Conservation (phyloP, 2,113 vertebrate genomes). For the Myotis brandtii region DNA sequence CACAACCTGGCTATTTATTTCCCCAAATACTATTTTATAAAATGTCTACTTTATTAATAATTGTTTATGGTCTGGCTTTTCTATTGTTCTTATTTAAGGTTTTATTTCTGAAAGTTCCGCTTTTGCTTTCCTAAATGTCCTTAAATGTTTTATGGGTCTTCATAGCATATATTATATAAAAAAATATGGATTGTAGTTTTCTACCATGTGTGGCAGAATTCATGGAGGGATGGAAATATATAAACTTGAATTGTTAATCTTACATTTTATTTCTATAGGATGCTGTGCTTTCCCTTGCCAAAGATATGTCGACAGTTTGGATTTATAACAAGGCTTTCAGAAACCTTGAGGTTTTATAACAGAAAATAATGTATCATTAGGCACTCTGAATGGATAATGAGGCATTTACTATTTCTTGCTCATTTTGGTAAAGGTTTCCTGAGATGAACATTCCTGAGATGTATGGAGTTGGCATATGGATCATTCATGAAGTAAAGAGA, state of each 20-base stretch:
- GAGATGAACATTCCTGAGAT: conserved; percentile 67
- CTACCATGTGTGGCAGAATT: conserved; percentile 44
- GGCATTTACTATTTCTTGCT: conserved; percentile 74
- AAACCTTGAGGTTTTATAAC: conserved; percentile 53
- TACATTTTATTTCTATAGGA: conserved; percentile 71
- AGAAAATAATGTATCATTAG: conserved; percentile 62
- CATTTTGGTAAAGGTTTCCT: conserved; percentile 78
- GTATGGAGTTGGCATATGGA: conserved; percentile 72
- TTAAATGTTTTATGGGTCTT: conserved; percentile 66
- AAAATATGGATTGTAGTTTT: conserved; percentile 56
- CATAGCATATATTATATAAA: conserved; percentile 46
- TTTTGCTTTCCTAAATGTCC: conserved; percentile 57
- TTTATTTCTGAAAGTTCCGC: conserved; percentile 59
- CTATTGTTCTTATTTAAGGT: conserved; percentile 26
- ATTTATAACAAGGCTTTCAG: conserved; percentile 67
- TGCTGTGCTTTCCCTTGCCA: conserved; percentile 28
- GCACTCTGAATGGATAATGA: conserved; percentile 72
- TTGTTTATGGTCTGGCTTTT: neutral
- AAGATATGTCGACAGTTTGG: conserved; percentile 67
- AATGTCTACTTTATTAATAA: conserved; percentile 41
- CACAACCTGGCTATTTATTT: neutral
- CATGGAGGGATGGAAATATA: conserved; percentile 63
- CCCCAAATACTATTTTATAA: conserved; percentile 5
- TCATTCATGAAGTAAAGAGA: conserved; percentile 75
- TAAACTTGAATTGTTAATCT: conserved; percentile 68